Percentiles rank a stretch among this genome's conserved stretches.
Conservation (phyloP, 2,113 vertebrate genomes). For the Sceloporus undulatus region DNA sequence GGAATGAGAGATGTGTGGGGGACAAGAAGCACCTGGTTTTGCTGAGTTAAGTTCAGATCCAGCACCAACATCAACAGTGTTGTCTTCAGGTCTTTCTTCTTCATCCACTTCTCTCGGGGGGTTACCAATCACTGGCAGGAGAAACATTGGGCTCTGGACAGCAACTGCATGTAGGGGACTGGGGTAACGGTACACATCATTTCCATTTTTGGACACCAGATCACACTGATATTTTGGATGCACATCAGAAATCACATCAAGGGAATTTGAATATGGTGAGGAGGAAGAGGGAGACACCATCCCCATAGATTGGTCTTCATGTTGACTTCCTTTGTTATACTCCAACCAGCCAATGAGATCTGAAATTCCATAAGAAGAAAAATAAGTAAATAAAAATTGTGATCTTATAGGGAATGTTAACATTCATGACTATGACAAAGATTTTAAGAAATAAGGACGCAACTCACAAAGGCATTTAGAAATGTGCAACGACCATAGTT, state of each 20-base stretch:
- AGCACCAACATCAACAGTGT: constrained; percentile 64
- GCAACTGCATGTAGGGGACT: constrained; percentile 91
- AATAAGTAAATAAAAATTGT: not conserved
- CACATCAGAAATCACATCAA: constrained; percentile 82
- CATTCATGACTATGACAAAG: not conserved
- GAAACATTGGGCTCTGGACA: constrained; percentile 89
- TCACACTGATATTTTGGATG: constrained; percentile 90
- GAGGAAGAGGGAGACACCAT: constrained; percentile 79
- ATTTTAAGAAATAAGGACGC: not conserved
- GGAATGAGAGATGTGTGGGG: constrained; percentile 75
- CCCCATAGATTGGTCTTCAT: constrained; percentile 79
- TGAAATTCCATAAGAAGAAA: constrained; percentile 69
- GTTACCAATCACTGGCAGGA: constrained; percentile 80
- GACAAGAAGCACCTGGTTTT: constrained; percentile 70
- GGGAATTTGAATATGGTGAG: constrained; percentile 81
- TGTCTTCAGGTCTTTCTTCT: constrained; percentile 67
- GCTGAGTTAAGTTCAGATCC: constrained; percentile 68
- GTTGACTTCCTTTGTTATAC: constrained; percentile 81
- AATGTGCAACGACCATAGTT: too few relatives aligned
- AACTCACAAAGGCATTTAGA: too few relatives aligned
- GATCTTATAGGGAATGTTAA: not conserved
- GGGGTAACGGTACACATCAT: constrained; percentile 89
- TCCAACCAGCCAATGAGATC: constrained; percentile 88
- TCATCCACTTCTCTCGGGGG: constrained; percentile 72
- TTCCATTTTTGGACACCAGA: constrained; percentile 88